These are phyloP conservation scores for Lophura swinhoii DNA, from an alignment of 2,797 vertebrate genomes.

Conservation along the genomic window DNA sequence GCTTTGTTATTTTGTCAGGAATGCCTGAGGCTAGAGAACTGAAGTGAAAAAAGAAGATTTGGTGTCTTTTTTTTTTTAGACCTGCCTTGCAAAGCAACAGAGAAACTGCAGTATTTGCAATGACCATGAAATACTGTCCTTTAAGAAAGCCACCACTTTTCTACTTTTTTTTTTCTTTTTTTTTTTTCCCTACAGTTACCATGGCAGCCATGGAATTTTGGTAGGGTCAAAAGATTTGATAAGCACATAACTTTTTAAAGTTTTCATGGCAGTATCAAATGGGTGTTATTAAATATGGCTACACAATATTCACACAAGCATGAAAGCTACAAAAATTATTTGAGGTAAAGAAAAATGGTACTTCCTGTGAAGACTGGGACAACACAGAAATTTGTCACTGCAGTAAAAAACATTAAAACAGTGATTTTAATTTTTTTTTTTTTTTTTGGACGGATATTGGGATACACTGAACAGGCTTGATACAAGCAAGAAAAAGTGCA, in stretches of 20 bases:
- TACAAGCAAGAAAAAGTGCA: neutral
- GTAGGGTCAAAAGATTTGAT: neutral
- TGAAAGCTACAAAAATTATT: neutral
- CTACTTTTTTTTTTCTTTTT: neutral
- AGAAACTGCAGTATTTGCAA: neutral
- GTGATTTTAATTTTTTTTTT: neutral
- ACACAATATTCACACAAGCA: neutral
- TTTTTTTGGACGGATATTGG: neutral
- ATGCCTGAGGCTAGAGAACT: neutral
- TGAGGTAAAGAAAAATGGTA: neutral
- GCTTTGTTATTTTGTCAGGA: slow-evolving; percentile 3
- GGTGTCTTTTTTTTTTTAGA: neutral
- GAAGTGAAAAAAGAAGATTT: neutral
- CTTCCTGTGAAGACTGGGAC: neutral
- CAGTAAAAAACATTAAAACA: neutral
- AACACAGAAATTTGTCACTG: neutral
- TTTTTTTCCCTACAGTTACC: neutral
- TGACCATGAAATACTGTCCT: neutral
- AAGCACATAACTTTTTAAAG: neutral
- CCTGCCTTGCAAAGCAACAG: neutral
- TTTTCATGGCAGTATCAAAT: neutral
- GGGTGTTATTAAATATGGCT: neutral
- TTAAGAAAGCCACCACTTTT: neutral
- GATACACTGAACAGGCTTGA: neutral
- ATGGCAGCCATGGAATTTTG: neutral